phyloP scores from a whole-genome alignment of 2,797 vertebrate species.

The Coilia nasus region DNA sequence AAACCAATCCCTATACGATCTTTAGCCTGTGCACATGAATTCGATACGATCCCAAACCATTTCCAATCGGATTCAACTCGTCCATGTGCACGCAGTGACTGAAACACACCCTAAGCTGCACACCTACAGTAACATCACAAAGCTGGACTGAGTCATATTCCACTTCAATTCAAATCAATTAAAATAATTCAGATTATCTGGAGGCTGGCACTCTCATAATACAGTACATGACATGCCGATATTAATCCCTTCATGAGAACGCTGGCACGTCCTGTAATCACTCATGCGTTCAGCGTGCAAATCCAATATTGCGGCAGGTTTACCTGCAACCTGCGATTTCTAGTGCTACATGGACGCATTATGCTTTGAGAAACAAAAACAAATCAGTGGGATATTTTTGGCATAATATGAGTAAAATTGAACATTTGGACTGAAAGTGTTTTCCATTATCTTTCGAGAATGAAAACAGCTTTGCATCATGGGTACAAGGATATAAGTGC shows the following conservation, averaged over 20 bases:
- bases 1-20: no score
- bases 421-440: neutral
- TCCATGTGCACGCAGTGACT: no score
- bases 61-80: no score
- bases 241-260: conserved; percentile 18
- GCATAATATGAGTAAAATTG: neutral
- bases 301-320: conserved; percentile 24
- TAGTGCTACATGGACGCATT: neutral
- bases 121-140: neutral
- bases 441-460: neutral
- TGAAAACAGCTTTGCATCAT: neutral
- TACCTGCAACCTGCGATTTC: neutral
- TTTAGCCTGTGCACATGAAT: no score
- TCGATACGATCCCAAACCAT: no score
- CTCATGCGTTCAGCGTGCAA: conserved; percentile 14
- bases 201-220: conserved; percentile 16
- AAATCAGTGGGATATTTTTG: neutral
- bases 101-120: no score
- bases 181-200: conserved; percentile 32
- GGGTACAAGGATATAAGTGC: neutral
- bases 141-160: neutral
- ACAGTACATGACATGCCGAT: conserved; percentile 21
- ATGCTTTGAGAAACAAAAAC: neutral
- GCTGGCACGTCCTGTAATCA: conserved; percentile 16
- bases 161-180: conserved; percentile 33